A percentile compares a stretch with the other conserved stretches of the same genome.
Evolutionary conservation across 2,113 vertebrate species (phyloP).

Genomic region (Cyanoderma ruficeps): DNA sequence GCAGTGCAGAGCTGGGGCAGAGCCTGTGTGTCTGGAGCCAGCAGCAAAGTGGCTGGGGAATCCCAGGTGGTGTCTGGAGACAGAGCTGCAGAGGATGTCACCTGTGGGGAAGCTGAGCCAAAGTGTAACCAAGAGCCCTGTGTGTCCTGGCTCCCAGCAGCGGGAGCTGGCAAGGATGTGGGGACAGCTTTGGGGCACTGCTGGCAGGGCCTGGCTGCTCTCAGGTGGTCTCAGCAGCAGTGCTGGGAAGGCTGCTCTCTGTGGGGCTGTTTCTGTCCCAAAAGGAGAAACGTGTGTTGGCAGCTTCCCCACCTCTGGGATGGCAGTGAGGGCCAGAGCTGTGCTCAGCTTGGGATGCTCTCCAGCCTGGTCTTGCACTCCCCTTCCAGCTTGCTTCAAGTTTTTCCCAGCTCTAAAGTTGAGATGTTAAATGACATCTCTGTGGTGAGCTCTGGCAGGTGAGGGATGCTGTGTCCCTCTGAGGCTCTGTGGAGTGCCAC

Average conservation of each 20-base stretch:
- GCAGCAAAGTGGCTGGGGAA: neutral
- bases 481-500: neutral
- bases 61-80: neutral
- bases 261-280: neutral
- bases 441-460: neutral
- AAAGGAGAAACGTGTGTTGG: neutral
- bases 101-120: neutral
- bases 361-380: neutral
- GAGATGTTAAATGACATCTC: neutral
- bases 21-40: neutral
- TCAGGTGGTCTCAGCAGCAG: neutral
- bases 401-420: neutral
- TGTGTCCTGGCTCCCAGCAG: neutral
- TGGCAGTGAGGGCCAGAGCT: neutral
- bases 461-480: neutral
- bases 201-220: neutral
- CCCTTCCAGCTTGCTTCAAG: neutral
- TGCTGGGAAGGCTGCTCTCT: accelerated
- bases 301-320: neutral
- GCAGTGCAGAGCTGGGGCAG: neutral
- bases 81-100: neutral
- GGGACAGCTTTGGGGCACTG: neutral
- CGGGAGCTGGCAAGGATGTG: accelerated
- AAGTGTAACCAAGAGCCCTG: neutral
- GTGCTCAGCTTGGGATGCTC: neutral